Base-by-base conservation (phyloP, 2,888 invertebrate species). In the Drosophila setosimentum region DNA sequence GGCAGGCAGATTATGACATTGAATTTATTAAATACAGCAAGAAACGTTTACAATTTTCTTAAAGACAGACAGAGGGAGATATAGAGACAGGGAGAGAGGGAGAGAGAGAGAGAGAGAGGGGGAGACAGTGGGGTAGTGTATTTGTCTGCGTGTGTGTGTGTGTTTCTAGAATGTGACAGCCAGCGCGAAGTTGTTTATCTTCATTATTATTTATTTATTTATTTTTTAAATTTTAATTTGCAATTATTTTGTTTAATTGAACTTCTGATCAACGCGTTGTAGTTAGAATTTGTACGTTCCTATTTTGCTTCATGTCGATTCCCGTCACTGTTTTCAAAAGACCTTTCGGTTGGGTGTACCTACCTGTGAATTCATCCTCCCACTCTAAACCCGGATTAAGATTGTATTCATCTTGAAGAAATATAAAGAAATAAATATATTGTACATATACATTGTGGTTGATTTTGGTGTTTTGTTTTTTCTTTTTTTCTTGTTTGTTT, bases 301-400 rank as follows among this genome's bases (percentile, higher is more conserved):
- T 93, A 93, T 93, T 93, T 93, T 93, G 93, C 92, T 92, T 93
- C 93, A 93, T 93, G 93, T 93, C 93, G 92, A 91, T 91, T 91
- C 91, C 91, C 86, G 83, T 87, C 87, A 91, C 91, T 92, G 92
- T 83, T 89, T 70, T 61, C 50, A 61, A 62, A 75, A 65, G 68
- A 79, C 79, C 76, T 51, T 65, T 61, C 65, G 55, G 59, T 82
- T 87, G 87, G 85, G 89, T 91, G 92, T 93, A 93, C 98, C 97
- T 98, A 98, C 98, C 98, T 98, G 98, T 97, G 95, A 98, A 98
- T 95, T 98, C 98, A 97, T 98, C 98, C 96, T 98, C 98, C 98
- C 98, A 98, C 95, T 98, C 98, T 98, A 98, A 98, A 97, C 97
- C 97, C 96, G 98, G 98, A 96, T 98, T 98, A 96, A 98, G 97